Percentiles rank a stretch among this genome's conserved stretches.
Evolutionary conservation across 1,140 invertebrate species (phyloP).

Genomic region (Caenorhabditis latens): DNA sequence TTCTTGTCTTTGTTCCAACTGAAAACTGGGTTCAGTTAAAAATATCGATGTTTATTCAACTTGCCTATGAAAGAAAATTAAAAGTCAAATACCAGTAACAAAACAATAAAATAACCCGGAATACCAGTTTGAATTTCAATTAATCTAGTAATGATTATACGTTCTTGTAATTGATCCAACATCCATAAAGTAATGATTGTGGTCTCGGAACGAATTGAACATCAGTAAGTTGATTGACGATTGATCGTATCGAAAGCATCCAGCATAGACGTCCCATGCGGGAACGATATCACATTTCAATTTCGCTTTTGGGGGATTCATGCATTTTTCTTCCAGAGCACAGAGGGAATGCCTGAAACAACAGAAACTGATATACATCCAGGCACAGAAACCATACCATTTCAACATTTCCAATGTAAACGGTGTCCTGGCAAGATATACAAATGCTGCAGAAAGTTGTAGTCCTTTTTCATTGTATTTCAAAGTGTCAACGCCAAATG

Average conservation of each 20-base stretch:
- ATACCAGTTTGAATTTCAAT: too few species aligned
- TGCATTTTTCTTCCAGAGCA: conserved; percentile 24
- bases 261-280: background rate
- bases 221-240: background rate
- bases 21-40: too few species aligned
- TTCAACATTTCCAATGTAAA: conserved; percentile 1
- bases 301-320: conserved; percentile 1
- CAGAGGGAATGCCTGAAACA: conserved; percentile 4
- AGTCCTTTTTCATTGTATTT: conserved; percentile 10
- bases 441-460: background rate
- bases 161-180: background rate
- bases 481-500: background rate
- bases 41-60: too few species aligned
- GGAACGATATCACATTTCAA: conserved; percentile 11
- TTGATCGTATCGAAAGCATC: conserved; percentile 33
- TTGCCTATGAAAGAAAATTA: background rate
- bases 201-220: conserved; percentile 24
- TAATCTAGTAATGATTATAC: background rate
- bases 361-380: background rate
- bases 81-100: background rate
- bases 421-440: conserved; percentile 3
- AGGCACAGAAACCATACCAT: background rate
- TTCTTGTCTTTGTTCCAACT: too few species aligned
- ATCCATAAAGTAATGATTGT: conserved; percentile 33
- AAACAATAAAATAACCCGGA: background rate